A percentile compares a stretch with the other conserved stretches of the same genome.
phyloP scores from a whole-genome alignment of 2,113 vertebrate species.

The Tenrec ecaudatus region DNA sequence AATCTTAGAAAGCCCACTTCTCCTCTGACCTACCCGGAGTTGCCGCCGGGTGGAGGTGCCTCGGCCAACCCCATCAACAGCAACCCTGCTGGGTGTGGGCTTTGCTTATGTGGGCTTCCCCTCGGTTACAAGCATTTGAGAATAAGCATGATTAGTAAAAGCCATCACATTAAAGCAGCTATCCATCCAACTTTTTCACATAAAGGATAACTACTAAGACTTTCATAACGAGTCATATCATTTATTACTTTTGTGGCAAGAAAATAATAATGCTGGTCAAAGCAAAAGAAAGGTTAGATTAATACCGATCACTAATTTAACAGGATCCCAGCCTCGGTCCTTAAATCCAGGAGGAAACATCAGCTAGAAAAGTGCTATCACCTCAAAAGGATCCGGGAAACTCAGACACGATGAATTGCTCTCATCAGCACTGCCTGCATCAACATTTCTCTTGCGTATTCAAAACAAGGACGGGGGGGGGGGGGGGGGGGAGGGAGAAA shows the following conservation, averaged over 20 bases:
- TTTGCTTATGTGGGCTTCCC: background rate
- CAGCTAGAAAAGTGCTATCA: background rate
- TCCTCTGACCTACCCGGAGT: background rate
- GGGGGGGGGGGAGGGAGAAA: no score
- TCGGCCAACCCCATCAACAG: background rate
- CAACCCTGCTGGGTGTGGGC: background rate
- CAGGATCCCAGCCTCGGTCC: background rate
- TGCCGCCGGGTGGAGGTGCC: background rate
- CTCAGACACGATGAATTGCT: background rate
- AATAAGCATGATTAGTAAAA: constrained; percentile 24
- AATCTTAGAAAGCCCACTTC: background rate
- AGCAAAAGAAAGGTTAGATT: background rate
- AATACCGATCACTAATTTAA: background rate
- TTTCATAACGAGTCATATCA: background rate
- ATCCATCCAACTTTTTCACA: background rate
- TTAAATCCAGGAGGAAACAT: background rate
- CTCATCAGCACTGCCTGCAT: background rate
- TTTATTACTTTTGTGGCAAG: constrained; percentile 6
- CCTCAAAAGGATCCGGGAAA: background rate
- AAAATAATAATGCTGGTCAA: background rate
- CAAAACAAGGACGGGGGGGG: background rate
- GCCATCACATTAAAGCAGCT: background rate
- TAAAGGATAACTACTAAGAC: background rate
- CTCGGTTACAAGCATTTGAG: background rate
- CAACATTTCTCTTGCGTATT: background rate